These are phyloP conservation scores for Aulostomus chinensis DNA, from an alignment of 2,797 vertebrate species.

Conservation along the genomic window DNA sequence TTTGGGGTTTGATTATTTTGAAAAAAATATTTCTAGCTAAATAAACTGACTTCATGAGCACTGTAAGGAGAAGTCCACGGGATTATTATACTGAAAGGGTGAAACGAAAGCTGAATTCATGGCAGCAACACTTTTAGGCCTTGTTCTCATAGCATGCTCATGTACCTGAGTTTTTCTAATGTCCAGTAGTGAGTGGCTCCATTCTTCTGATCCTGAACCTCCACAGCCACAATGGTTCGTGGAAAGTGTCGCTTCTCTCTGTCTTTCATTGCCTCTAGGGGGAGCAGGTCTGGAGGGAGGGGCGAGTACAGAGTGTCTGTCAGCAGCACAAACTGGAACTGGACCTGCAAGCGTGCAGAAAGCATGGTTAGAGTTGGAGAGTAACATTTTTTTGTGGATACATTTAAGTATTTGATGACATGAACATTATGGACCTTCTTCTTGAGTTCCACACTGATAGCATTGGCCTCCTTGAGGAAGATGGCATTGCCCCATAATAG, in stretches of 20 bases:
- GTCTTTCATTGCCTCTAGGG: constrained; percentile 85
- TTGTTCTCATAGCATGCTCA: no score
- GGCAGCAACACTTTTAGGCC: no score
- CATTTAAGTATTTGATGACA: no score
- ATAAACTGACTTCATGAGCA: no score
- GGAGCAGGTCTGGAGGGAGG: constrained; percentile 90
- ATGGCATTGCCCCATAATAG: constrained; percentile 96
- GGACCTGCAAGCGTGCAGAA: constrained; percentile 81
- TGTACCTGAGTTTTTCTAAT: constrained; percentile 93
- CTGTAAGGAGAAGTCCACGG: no score
- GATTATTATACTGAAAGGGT: no score
- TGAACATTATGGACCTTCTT: constrained; percentile 85
- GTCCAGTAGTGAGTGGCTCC: constrained; percentile 99
- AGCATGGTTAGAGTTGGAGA: not conserved
- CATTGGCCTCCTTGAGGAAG: constrained; percentile 98
- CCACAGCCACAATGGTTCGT: constrained; percentile 94
- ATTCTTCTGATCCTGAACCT: constrained; percentile 97
- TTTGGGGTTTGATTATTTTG: no score
- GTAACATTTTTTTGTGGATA: no score
- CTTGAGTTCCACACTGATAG: constrained; percentile 97
- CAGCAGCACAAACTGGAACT: constrained; percentile 97
- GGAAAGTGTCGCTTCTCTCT: constrained; percentile 91
- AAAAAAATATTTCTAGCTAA: no score
- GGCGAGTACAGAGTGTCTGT: constrained; percentile 97
- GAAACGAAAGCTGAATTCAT: no score